Base-by-base conservation (phyloP, 1,140 invertebrate genomes). In the Drosophila takahashii region DNA sequence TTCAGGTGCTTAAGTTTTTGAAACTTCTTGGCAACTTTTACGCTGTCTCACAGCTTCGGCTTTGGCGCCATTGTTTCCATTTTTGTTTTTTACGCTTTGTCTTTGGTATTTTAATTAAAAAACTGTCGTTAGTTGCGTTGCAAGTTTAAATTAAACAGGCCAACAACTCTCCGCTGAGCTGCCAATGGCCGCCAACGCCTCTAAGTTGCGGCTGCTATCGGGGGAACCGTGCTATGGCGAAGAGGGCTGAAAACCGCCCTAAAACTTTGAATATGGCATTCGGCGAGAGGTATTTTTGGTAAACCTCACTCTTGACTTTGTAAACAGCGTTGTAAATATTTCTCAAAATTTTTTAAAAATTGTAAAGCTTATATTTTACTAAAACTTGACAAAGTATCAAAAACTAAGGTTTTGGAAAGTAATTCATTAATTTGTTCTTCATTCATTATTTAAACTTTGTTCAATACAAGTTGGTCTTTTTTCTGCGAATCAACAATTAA, bases 41-140 rank as follows among this genome's bases (percentile, higher is more conserved):
- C 83, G 83, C 81, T 80, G 57, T 79, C 62, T 79, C 65, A 56
- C 47, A 66, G 57, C 45, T 37, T n/a, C 42, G 62, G 76, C 50
- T 50, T 51, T 44, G 52, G 65, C 58, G 57, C 62, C 22, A 71
- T 71, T 71, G 67, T 71, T 57, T 39, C 60, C 32, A 56, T 48
- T 61, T 64, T 78, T 58, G 53, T 71, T 67, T 67, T 77, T 77
- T 70, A 36, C 56, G 75, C 75, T 86, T 86, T 86, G 83, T 86
- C 84, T 83, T 79, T 79, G 83, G 83, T 83, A 86, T 86, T 86
- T 86, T 86, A 86, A 86, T 86, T 86, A 86, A 86, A 86, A 86
- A 86, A 86, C 79, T 86, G 83, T 86, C 83, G 83, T 79, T 87
- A 86, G 83, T 86, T 86, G 75, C 64, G 83, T 86, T 76, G 65